Base-by-base conservation (phyloP, 2,113 vertebrate genomes). In the Columba livia region DNA sequence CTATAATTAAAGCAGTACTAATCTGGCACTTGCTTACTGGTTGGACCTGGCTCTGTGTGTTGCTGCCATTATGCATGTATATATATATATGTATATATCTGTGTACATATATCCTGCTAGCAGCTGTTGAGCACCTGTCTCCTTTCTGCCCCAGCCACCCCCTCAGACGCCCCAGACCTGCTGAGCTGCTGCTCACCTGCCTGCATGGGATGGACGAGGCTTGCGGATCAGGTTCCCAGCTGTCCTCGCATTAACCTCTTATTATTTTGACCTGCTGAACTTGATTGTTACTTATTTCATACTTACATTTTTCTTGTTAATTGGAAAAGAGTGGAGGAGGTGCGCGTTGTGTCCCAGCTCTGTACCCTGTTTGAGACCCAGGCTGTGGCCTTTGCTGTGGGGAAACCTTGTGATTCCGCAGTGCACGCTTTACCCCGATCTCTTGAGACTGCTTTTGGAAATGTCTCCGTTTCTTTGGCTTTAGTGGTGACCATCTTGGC, bases 401-500 rank as follows among this genome's bases (percentile, higher is more conserved):
- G 65, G 32, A 65, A 88, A n/a, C 31, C 47, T 54, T 9, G 9
- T 18, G 24, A 34, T 11, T 57, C n/a, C 21, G 24, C 50, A 60
- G 7, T 0, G 1, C 61, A 64, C 9, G 34, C 6, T n/a, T 34
- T n/a, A 26, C 7, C 29, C 29, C 28, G 3, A 25, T 10, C 72
- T 31, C 32, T 64, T 1, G 0, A 56, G 62, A 29, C 2, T 8
- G 10, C 3, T 28, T 75, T 15, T 36, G 54, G 44, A 62, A 57
- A 38, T 6, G 11, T 38, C 20, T 31, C 34, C 5, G 2, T 10
- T 31, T n/a, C 48, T 91, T 79, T 44, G 24, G 14, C 19, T 62
- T 78, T 57, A 8, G 2, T 36, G n/a, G 2, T 1, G 0, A 15
- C 58, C 58, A 13, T 1, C 50, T 72, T 21, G 0, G 5, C 61